Conservation (phyloP, 1,140 invertebrate genomes). For the Drosophila parvula region DNA sequence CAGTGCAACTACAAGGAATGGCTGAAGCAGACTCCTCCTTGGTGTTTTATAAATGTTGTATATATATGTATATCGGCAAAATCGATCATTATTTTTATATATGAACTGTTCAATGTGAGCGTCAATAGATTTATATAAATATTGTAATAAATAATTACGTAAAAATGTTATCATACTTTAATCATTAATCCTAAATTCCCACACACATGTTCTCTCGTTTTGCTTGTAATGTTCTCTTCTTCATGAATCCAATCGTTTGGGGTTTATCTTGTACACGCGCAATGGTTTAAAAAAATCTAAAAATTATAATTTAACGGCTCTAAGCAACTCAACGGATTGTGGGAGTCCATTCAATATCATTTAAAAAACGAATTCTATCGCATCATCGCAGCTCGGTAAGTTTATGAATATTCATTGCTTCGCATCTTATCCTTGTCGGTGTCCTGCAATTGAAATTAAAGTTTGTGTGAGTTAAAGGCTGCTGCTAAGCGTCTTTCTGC, state of each 20-base stretch:
- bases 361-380: slow-evolving; percentile 54
- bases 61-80: slow-evolving; percentile 71
- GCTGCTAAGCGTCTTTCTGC: too few species aligned
- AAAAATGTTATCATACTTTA: slow-evolving; percentile 75
- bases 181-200: slow-evolving; percentile 72
- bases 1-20: slow-evolving; percentile 83
- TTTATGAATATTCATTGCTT: slow-evolving; percentile 74
- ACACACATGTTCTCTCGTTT: slow-evolving; percentile 60
- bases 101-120: slow-evolving; percentile 72
- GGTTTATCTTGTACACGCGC: slow-evolving; percentile 71
- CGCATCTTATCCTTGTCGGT: slow-evolving; percentile 72
- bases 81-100: slow-evolving; percentile 66
- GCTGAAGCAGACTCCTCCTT: slow-evolving; percentile 75
- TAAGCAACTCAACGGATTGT: slow-evolving; percentile 63
- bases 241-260: slow-evolving; percentile 47
- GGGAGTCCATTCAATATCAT: slow-evolving; percentile 56
- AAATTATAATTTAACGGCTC: slow-evolving; percentile 64
- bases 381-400: slow-evolving; percentile 48
- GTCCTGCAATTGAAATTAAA: slow-evolving; percentile 46
- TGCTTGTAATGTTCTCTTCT: slow-evolving; percentile 45
- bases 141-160: slow-evolving; percentile 82
- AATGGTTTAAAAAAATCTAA: slow-evolving; percentile 74
- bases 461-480: neutral
- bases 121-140: slow-evolving; percentile 80
- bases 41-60: slow-evolving; percentile 71